phyloP scores from a whole-genome alignment of 2,888 invertebrate species.

The Microplitis manilae region DNA sequence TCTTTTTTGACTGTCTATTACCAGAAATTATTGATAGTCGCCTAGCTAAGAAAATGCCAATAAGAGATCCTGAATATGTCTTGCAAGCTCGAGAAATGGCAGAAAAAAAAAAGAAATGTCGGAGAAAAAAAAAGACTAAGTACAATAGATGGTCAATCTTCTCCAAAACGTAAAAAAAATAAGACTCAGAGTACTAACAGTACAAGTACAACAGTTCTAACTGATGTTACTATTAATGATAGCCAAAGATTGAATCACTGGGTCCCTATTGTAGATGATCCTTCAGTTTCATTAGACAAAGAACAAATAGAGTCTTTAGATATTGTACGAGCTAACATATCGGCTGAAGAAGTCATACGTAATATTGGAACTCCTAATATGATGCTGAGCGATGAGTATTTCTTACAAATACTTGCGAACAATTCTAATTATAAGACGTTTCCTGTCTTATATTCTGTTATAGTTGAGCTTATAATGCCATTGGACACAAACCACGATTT shows the following conservation, averaged over 20 bases:
- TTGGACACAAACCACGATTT: slow-evolving; percentile 25
- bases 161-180: neutral
- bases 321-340: slow-evolving; percentile 20
- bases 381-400: slow-evolving; percentile 13
- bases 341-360: slow-evolving; percentile 20
- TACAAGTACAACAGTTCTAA: too few species aligned
- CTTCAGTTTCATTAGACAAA: too few species aligned
- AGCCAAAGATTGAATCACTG: too few species aligned
- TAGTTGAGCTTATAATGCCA: slow-evolving; percentile 16
- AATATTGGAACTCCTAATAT: neutral
- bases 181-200: neutral
- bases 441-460: slow-evolving; percentile 23
- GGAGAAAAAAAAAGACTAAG: neutral
- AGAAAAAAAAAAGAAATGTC: neutral
- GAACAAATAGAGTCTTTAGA: neutral
- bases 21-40: too few species aligned
- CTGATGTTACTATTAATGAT: too few species aligned
- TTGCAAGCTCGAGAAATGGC: slow-evolving; percentile 28
- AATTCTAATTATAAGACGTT: slow-evolving; percentile 14
- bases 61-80: slow-evolving; percentile 44
- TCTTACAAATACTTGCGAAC: slow-evolving; percentile 14
- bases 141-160: neutral
- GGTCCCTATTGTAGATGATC: too few species aligned
- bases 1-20: slow-evolving; percentile 50
- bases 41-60: slow-evolving; percentile 38